A percentile compares a stretch with the other conserved stretches of the same genome.
Conservation (phyloP, 2,888 invertebrate genomes). For the Eupithecia dodoneata region DNA sequence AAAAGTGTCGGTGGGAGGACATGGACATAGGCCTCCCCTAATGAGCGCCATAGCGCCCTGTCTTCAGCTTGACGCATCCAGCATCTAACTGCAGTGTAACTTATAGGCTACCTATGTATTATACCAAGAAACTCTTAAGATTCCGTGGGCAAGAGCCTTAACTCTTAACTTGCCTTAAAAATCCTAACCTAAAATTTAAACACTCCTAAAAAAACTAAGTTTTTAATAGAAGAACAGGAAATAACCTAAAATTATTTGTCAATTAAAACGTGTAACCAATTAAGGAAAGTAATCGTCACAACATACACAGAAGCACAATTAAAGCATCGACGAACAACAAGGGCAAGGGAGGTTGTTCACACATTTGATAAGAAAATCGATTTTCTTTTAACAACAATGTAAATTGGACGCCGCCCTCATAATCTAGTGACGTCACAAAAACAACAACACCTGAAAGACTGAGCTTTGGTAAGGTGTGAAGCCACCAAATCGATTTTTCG, state of each 20-base stretch:
- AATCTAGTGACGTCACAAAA: slow-evolving; percentile 5
- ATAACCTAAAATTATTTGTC: neutral
- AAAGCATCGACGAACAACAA: neutral
- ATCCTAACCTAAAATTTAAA: no score
- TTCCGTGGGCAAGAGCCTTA: no score
- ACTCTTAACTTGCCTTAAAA: no score
- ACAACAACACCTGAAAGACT: neutral
- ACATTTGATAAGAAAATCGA: slow-evolving; percentile 53
- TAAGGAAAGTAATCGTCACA: neutral
- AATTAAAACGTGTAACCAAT: neutral
- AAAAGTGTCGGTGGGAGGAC: no score
- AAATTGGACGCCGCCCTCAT: slow-evolving; percentile 14
- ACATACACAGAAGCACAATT: neutral
- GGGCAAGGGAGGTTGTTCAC: slow-evolving; percentile 44
- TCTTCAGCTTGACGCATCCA: no score
- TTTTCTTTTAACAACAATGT: slow-evolving; percentile 39
- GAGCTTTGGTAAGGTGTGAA: neutral
- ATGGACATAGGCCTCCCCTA: no score
- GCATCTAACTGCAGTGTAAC: no score
- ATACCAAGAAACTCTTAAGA: no score
- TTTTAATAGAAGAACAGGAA: neutral
- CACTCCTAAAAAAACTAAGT: neutral
- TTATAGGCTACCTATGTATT: no score
- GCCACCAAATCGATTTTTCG: neutral
- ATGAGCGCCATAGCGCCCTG: no score